Evolutionary conservation across 1,140 invertebrate species (phyloP).

Genomic region (Drosophila orosa): DNA sequence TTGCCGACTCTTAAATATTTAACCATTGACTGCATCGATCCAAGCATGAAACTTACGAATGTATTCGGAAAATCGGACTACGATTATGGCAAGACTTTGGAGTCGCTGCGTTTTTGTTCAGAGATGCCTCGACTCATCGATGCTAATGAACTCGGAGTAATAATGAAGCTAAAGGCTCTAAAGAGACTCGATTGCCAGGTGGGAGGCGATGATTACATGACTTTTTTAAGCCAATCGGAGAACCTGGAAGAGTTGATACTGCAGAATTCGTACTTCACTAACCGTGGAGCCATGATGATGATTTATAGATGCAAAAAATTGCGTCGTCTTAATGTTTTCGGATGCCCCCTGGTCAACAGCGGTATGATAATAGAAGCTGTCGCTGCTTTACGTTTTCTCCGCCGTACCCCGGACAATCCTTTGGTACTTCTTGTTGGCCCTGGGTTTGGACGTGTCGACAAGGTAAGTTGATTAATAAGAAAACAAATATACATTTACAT

Average conservation of each 20-base stretch:
- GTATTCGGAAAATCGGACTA: not conserved
- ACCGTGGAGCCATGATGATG: not conserved
- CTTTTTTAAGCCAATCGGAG: not conserved
- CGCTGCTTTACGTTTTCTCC: not conserved
- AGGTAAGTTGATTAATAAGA: not conserved
- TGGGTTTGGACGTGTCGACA: not conserved
- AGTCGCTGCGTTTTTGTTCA: not conserved
- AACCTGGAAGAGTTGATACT: not conserved
- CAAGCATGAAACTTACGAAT: not conserved
- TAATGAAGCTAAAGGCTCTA: not conserved
- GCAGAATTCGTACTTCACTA: not conserved
- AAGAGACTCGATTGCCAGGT: not conserved
- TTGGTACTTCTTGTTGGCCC: not conserved
- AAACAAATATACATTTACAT: too few relatives aligned
- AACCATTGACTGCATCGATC: not conserved
- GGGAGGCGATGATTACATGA: not conserved
- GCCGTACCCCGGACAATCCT: not conserved
- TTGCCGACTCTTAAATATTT: slow-evolving; percentile 4
- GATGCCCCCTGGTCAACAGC: not conserved
- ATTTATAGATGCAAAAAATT: not conserved
- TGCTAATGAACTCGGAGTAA: not conserved
- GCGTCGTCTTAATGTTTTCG: not conserved
- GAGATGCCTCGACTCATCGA: not conserved
- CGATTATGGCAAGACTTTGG: not conserved
- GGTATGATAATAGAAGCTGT: not conserved